phyloP scores from a whole-genome alignment of 2,113 vertebrate genomes.

The Pandion haliaetus region DNA sequence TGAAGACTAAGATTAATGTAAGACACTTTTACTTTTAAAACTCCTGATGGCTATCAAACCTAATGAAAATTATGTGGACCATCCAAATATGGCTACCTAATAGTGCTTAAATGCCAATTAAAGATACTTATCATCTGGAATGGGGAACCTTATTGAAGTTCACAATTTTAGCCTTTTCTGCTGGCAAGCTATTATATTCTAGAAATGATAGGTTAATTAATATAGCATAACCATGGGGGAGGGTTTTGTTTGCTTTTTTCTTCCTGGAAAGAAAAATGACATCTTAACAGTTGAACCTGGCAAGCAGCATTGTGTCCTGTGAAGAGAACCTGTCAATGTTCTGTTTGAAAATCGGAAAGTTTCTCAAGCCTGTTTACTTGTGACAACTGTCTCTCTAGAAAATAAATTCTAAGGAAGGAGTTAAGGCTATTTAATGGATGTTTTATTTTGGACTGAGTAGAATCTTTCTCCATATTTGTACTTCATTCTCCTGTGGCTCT shows the following conservation, averaged over 20 bases:
- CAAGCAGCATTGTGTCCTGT: not conserved
- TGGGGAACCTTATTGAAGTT: not conserved
- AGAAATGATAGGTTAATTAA: conserved; percentile 6
- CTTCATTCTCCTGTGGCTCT: not conserved
- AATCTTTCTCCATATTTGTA: not conserved
- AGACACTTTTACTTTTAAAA: not conserved
- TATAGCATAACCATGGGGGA: not conserved
- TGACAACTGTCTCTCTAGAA: not conserved
- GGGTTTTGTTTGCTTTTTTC: not conserved
- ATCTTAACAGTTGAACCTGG: not conserved
- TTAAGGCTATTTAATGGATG: not conserved
- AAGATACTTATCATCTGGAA: not conserved
- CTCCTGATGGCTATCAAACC: not conserved
- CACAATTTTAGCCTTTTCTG: not conserved
- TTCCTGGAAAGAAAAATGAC: not conserved
- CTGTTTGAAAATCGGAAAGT: not conserved
- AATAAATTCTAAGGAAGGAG: not conserved
- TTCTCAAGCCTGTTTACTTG: not conserved
- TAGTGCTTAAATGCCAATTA: not conserved
- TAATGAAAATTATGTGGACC: not conserved
- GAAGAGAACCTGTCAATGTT: not conserved
- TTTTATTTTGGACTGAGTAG: not conserved
- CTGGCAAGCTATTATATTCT: not conserved
- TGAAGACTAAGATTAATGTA: not conserved
- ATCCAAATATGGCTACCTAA: not conserved